Base-by-base conservation (phyloP, 2,888 invertebrate genomes). In the Priocnemis perturbator region DNA sequence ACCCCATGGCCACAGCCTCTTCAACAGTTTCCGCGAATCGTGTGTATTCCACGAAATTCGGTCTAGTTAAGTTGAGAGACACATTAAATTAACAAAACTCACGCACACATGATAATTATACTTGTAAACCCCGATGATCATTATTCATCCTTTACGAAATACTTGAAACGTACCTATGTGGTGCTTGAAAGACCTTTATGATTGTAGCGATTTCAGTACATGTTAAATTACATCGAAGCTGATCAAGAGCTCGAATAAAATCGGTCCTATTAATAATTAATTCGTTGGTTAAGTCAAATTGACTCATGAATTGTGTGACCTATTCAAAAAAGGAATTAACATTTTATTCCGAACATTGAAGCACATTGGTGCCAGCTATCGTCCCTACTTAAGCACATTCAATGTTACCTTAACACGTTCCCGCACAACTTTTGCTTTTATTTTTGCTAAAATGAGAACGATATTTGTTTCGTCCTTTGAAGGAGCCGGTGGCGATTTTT, bases 351-450 rank as follows among this genome's bases (percentile, higher is more conserved):
- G 19, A 23, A 11, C 7, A 2, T 37, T 9, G 7, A 37, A 37
- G 14, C 11, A 11, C 37, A 58, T 50, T 7, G n/a, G n/a, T n/a
- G n/a, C n/a, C n/a, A n/a, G 19, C 9, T 56, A 3, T 19, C 0
- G 17, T 37, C 11, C 7, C 37, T 37, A 11, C 1, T 37, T 37
- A 0, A 53, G 23, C 14, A 37, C 1, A 30, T 5, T 58, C 44
- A 37, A 59, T 17, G 23, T 71, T 79, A 86, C 87, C 74, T 83
- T 83, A 3, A 95, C 89, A 52, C 94, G 91, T 74, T 94, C 94
- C 50, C 93, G 91, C 0, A 94, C 92, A 62, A 93, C 92, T 90
- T 93, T 93, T 37, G 93, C 93, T 88, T 95, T 95, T 77, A 94
- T 93, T 89, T 94, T 94, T 19, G 95, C 94, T 63, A 95, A 90